phyloP scores from a whole-genome alignment of 2,888 invertebrate genomes.

The Apotomis betuletana region DNA sequence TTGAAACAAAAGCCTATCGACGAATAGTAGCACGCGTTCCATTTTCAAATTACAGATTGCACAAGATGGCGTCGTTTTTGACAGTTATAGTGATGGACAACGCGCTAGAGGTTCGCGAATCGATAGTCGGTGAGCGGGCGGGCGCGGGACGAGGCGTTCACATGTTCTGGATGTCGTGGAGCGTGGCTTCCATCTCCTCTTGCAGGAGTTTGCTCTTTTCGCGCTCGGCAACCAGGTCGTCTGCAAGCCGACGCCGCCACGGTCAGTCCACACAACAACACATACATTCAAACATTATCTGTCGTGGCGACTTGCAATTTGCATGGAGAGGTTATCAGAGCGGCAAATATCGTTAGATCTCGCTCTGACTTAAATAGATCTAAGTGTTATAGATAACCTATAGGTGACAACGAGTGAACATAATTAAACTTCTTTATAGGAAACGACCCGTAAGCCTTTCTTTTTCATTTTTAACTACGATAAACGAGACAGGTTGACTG shows the following conservation, averaged over 20 bases:
- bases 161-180: conserved; percentile 99
- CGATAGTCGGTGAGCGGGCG: conserved; percentile 46
- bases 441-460: no score
- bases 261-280: conserved; percentile 75
- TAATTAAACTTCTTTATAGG: background rate
- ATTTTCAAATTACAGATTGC: conserved; percentile 43
- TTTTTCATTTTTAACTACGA: no score
- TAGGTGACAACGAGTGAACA: background rate
- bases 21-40: conserved; percentile 31
- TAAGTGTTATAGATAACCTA: background rate
- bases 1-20: conserved; percentile 40
- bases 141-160: conserved; percentile 83
- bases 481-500: no score
- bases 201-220: conserved; percentile 98
- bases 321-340: conserved; percentile 2
- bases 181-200: conserved; percentile 99
- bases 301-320: conserved; percentile 8
- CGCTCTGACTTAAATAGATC: background rate
- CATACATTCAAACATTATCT: conserved; percentile 48
- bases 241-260: conserved; percentile 87
- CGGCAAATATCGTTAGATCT: conserved; percentile 5
- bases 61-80: conserved; percentile 47
- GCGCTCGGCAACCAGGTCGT: conserved; percentile 97
- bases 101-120: conserved; percentile 48
- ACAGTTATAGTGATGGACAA: conserved; percentile 44